phyloP scores from a whole-genome alignment of 2,888 invertebrate species.

The Chaitophorus viminalis region DNA sequence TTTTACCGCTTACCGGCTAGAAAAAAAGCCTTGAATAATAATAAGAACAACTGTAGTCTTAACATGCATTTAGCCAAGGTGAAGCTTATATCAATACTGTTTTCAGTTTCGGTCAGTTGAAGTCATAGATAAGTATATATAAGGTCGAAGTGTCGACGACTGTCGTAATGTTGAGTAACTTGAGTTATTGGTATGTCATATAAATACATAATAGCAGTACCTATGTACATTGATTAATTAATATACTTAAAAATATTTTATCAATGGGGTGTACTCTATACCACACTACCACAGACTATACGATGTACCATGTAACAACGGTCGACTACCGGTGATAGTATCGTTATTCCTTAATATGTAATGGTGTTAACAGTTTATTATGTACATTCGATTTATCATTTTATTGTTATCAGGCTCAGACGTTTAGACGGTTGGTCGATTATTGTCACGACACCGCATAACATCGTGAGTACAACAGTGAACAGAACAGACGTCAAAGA shows the following conservation, averaged over 20 bases:
- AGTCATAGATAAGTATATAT: too few species aligned
- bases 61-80: background rate
- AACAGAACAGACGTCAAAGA: background rate
- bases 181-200: too few species aligned
- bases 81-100: background rate
- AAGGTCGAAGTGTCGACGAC: too few species aligned
- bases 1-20: background rate
- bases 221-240: background rate
- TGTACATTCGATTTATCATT: background rate
- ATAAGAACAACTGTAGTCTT: background rate
- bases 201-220: too few species aligned
- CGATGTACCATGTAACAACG: background rate
- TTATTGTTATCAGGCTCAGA: background rate
- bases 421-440: background rate
- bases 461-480: background rate
- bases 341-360: background rate
- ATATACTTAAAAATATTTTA: too few species aligned
- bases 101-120: too few species aligned
- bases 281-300: too few species aligned
- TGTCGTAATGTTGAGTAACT: too few species aligned
- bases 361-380: background rate
- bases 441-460: background rate
- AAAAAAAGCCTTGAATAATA: constrained; percentile 11
- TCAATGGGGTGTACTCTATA: too few species aligned
- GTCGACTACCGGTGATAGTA: background rate